Evolutionary conservation across 2,797 vertebrate species (phyloP), one percentile per base, ranked within the genome.

Genomic region (Peromyscus eremicus): DNA sequence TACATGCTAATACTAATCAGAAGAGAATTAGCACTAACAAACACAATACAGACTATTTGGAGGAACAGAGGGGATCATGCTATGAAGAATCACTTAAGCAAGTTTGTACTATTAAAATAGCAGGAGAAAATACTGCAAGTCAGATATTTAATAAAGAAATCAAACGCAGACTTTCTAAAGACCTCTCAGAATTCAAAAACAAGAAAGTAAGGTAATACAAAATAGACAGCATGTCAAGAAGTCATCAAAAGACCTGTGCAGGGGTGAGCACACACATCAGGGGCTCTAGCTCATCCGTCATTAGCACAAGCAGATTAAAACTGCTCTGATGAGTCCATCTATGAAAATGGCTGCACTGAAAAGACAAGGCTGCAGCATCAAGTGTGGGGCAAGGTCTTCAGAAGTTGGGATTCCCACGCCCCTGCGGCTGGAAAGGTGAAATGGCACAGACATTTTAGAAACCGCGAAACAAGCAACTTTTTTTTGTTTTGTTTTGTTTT

Each of bases 101-200:
- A 89, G 71, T 40, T 25, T 40, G 14, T 37, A 25, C n/a, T 57
- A 29, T 17, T 73, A 57, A 55, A 73, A 73, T 11, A 73, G 4
- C 34, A 55, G 37, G 68, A 92, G 66, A 96, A 93, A 94, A 79
- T 62, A 62, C n/a, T 94, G 66, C 5, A 79, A 94, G 87, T 62
- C n/a, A 64, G 12, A 49, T 40, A 21, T 75, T 43, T 49, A 73
- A 71, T 57, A 75, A 93, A 82, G 17, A 29, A 82, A 46, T 40
- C 14, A 91, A 95, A 94, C 40, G 37, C 2, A 79, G 46, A 80
- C 77, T 32, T 86, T 21, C 64, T 32, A 82, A 89, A 82, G 21
- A 55, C 92, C 1, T 92, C 55, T 70, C 25, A 70, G 94, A 93
- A 70, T 27, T 76, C 57, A 77, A 92, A 96, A 94, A 83, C 77